Evolutionary conservation across 2,888 invertebrate species (phyloP).

Genomic region (Calephelis perditalis): DNA sequence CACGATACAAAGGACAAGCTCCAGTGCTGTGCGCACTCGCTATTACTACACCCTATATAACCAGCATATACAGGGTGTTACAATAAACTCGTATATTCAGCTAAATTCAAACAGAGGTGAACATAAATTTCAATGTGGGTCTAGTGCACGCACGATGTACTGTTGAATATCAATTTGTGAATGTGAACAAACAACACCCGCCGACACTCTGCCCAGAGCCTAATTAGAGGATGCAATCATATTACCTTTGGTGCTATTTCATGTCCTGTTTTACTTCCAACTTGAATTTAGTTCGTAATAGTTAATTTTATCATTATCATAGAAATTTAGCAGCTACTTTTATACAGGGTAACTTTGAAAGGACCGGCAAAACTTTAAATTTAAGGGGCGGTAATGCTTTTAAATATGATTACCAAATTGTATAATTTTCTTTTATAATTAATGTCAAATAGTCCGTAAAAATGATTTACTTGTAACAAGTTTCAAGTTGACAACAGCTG

Average conservation of each 20-base stretch:
- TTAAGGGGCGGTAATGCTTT: too few relatives aligned
- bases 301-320: too few relatives aligned
- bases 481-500: too few relatives aligned
- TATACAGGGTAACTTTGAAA: too few relatives aligned
- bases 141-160: slow-evolving; percentile 25
- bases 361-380: too few relatives aligned
- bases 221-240: slow-evolving; percentile 1
- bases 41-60: slow-evolving; percentile 3
- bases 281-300: too few relatives aligned
- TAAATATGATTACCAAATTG: too few relatives aligned
- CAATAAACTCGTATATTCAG: slow-evolving; percentile 7
- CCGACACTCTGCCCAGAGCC: background rate
- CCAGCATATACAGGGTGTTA: background rate
- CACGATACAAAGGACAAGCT: background rate
- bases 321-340: too few relatives aligned
- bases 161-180: slow-evolving; percentile 56
- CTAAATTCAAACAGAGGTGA: slow-evolving; percentile 2
- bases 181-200: slow-evolving; percentile 26
- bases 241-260: background rate
- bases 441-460: too few relatives aligned
- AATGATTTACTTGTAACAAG: too few relatives aligned
- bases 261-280: background rate
- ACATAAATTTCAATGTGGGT: slow-evolving; percentile 14
- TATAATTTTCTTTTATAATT: too few relatives aligned
- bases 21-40: background rate